phyloP scores from a whole-genome alignment of 2,113 vertebrate genomes.

The Gobius niger region DNA sequence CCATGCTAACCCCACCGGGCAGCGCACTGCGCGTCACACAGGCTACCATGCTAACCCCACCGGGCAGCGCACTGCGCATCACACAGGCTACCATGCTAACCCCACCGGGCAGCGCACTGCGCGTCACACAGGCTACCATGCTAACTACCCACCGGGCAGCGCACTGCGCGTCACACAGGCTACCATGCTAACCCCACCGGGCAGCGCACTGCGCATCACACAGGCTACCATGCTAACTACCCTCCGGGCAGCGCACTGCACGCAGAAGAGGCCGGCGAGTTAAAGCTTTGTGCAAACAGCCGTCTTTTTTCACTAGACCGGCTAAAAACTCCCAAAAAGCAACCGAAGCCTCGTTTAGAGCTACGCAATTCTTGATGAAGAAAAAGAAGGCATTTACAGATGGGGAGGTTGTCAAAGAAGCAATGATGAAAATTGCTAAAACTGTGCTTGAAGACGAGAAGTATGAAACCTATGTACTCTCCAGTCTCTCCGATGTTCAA shows the following conservation, averaged over 20 bases:
- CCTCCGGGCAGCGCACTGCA: too few species aligned
- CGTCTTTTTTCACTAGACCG: background rate
- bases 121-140: too few species aligned
- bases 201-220: too few species aligned
- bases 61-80: too few species aligned
- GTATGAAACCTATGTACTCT: slow-evolving; percentile 17
- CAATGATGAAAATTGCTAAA: slow-evolving; percentile 27
- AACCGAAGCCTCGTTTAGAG: slow-evolving; percentile 32
- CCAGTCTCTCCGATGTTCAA: slow-evolving; percentile 31
- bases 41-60: too few species aligned
- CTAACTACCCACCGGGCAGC: too few species aligned
- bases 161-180: too few species aligned
- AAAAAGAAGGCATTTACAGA: slow-evolving; percentile 28
- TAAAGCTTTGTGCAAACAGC: slow-evolving; percentile 6
- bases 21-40: background rate
- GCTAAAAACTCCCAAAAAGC: background rate
- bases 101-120: too few species aligned
- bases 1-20: background rate
- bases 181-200: too few species aligned
- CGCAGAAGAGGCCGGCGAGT: background rate
- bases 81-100: too few species aligned
- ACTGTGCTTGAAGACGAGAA: slow-evolving; percentile 33
- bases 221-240: too few species aligned
- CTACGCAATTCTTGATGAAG: slow-evolving; percentile 24
- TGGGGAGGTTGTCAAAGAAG: slow-evolving; percentile 23